These are phyloP conservation scores for Salvelinus namaycush DNA, from an alignment of 2,113 vertebrate species.

Conservation along the genomic window DNA sequence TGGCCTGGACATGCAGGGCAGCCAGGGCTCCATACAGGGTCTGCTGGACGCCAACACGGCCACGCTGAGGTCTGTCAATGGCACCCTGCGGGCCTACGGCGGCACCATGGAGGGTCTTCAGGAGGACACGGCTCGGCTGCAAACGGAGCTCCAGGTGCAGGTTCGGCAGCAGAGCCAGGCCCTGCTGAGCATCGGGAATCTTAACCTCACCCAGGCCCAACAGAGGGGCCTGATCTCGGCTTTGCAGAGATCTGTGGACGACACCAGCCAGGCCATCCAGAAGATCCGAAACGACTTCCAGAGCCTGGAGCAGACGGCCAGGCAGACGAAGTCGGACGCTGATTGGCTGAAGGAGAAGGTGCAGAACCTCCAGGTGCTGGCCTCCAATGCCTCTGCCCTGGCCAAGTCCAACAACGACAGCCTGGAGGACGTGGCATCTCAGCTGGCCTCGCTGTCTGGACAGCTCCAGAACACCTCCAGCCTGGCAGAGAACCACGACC, in stretches of 20 bases:
- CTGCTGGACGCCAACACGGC: conserved; percentile 84
- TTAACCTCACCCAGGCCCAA: conserved; percentile 90
- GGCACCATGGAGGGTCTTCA: conserved; percentile 83
- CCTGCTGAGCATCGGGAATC: conserved; percentile 83
- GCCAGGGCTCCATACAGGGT: conserved; percentile 85
- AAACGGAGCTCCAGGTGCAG: conserved; percentile 84
- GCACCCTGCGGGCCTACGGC: conserved; percentile 85
- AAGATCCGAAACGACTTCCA: conserved; percentile 88
- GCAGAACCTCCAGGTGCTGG: conserved; percentile 82
- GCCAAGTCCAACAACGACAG: conserved; percentile 88
- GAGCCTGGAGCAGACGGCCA: conserved; percentile 82
- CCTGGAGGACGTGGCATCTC: conserved; percentile 86
- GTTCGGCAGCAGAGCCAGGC: conserved; percentile 81
- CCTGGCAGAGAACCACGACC: conserved; percentile 83
- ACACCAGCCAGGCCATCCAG: conserved; percentile 84
- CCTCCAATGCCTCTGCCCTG: conserved; percentile 83
- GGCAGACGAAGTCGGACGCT: conserved; percentile 83
- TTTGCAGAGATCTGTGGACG: conserved; percentile 87
- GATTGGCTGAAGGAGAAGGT: conserved; percentile 91
- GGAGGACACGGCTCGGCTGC: conserved; percentile 82
- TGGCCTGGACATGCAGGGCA: conserved; percentile 79
- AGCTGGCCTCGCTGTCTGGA: conserved; percentile 79
- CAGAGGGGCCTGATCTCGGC: conserved; percentile 81
- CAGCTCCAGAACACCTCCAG: conserved; percentile 89
- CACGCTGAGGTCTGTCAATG: conserved; percentile 83